Base-by-base conservation (phyloP, 1,140 invertebrate species). In the Bombus vancouverensis region DNA sequence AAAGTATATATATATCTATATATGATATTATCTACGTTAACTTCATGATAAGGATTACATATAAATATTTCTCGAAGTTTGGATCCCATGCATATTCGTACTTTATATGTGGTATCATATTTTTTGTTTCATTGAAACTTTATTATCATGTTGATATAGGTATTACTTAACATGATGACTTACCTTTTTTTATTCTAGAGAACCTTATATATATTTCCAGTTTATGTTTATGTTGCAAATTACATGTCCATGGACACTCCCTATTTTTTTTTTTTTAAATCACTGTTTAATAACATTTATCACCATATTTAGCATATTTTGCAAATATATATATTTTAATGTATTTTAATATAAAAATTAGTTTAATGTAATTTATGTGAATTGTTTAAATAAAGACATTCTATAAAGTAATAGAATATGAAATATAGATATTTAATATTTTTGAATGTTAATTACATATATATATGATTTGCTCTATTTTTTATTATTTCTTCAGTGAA, bases 401-500 rank as follows among this genome's bases (percentile, higher is more conserved):
- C 4, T 3, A 34, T 62, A 2, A 34, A 39, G n/a, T 66, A 66
- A 22, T 12, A 66, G 25, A 28, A 18, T 44, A 44, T 76, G 22
- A 28, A 73, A 79, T 34, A 28, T 22, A 80, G 72, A n/a, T 72
- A 57, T 57, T 42, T 28, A 22, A 53, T 65, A 6, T 65, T 65
- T 86, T 44, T 62, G 22, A 39, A 6, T 32, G 13, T 62, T 4
- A 12, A 39, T 72, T 71, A 28, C 2, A 42, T 53, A 53, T n/a
- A n/a, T 42, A 25, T 62, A 44, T 86, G 25, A 84, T 62, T 47
- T 57, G 5, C 10, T 62, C 57, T 25, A 66, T 72, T 75, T 18
- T 62, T 6, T 80, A 65, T 76, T 83, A 68, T 78, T 34, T 71
- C 85, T 73, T 84, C 34, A 87, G 62, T 62, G 92, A 95, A 88